A percentile compares a stretch with the other conserved stretches of the same genome.
Evolutionary conservation across 1,140 invertebrate genomes (phyloP).

Genomic region (Xylocopa sonorina): DNA sequence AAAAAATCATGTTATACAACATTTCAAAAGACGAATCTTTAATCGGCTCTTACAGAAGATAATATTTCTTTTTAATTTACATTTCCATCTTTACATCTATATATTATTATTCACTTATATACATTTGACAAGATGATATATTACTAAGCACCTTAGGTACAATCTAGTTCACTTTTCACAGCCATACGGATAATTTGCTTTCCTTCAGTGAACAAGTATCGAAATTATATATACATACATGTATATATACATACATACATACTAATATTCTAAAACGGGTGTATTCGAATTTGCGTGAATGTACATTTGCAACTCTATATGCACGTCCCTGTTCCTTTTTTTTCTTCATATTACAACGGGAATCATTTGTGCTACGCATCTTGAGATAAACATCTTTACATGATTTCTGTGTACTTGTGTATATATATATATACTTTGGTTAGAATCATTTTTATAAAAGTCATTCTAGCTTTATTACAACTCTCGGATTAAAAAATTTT

Average conservation of each 20-base stretch:
- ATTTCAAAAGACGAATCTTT: conserved; percentile 68
- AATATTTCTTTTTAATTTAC: conserved; percentile 74
- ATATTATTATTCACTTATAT: conserved; percentile 80
- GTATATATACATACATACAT: conserved; percentile 43
- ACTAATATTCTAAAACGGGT: conserved; percentile 35
- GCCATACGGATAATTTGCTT: conserved; percentile 82
- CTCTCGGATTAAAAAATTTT: conserved; percentile 64
- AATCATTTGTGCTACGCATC: conserved; percentile 50
- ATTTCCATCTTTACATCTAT: conserved; percentile 76
- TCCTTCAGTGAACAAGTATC: conserved; percentile 80
- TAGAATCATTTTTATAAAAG: conserved; percentile 73
- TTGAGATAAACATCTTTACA: conserved; percentile 19
- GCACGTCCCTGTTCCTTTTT: conserved; percentile 4
- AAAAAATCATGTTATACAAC: conserved; percentile 50
- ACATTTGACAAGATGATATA: conserved; percentile 79
- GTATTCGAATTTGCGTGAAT: conserved; percentile 24
- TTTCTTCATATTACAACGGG: conserved; percentile 8
- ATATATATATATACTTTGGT: conserved; percentile 77
- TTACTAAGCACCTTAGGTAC: conserved; percentile 82
- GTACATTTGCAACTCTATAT: conserved; percentile 12
- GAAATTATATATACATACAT: conserved; percentile 69
- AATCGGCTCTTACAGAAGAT: conserved; percentile 69
- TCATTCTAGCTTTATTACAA: conserved; percentile 50
- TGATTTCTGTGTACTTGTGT: conserved; percentile 48
- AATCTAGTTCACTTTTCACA: conserved; percentile 83